These are phyloP conservation scores for Acanthosoma haemorrhoidale DNA, from an alignment of 2,888 invertebrate genomes.

Conservation along the genomic window DNA sequence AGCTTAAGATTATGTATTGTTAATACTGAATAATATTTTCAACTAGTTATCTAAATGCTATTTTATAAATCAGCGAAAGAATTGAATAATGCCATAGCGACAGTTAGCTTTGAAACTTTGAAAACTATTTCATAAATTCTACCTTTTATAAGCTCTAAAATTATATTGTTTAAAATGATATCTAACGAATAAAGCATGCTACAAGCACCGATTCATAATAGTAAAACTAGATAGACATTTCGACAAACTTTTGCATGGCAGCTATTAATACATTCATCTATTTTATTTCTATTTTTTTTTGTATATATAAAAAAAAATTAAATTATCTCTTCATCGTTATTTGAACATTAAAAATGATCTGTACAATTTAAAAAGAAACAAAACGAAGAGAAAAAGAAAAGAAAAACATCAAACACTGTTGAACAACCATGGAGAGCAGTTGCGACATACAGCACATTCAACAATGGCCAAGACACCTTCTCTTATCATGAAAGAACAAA, in stretches of 20 bases:
- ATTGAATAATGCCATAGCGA: not conserved
- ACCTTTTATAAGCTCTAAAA: conserved; percentile 23
- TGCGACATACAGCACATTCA: conserved; percentile 37
- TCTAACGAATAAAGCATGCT: conserved; percentile 36
- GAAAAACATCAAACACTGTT: conserved; percentile 28
- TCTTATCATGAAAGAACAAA: not conserved
- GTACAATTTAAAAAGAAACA: conserved; percentile 8
- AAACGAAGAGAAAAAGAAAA: conserved; percentile 13
- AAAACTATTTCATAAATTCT: conserved; percentile 7
- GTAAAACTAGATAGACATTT: conserved; percentile 22
- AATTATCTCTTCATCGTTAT: not conserved
- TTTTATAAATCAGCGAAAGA: not conserved
- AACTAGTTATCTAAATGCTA: not conserved
- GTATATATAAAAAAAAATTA: conserved; percentile 8
- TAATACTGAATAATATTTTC: not conserved
- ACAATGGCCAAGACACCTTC: conserved; percentile 8
- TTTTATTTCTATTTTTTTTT: conserved; percentile 22
- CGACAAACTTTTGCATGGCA: conserved; percentile 27
- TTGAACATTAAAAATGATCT: not conserved
- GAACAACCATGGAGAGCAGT: conserved; percentile 31
- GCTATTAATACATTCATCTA: conserved; percentile 33
- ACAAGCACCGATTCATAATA: conserved; percentile 35
- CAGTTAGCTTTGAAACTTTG: not conserved
- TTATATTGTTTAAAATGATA: conserved; percentile 3
- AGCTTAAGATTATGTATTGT: not conserved